phyloP scores from a whole-genome alignment of 2,888 invertebrate species.

The Liposcelis brunnea region DNA sequence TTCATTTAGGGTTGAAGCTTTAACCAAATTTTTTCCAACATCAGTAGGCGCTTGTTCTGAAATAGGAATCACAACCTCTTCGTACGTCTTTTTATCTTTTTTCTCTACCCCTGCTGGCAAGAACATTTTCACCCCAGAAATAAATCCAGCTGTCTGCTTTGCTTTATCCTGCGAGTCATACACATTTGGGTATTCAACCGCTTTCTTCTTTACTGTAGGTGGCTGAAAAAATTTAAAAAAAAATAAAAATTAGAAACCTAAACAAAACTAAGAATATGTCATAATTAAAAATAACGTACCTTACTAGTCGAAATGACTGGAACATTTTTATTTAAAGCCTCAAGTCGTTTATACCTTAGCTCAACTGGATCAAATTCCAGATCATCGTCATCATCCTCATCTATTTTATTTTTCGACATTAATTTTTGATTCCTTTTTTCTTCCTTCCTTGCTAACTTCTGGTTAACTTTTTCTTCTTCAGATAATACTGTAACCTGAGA shows the following conservation, averaged over 20 bases:
- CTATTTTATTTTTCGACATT: constrained; percentile 27
- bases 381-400: constrained; percentile 32
- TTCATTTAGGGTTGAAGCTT: constrained; percentile 45
- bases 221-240: constrained; percentile 22
- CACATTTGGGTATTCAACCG: constrained; percentile 62
- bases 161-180: constrained; percentile 56
- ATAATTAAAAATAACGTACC: constrained; percentile 1
- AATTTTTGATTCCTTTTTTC: constrained; percentile 53
- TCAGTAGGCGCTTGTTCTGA: constrained; percentile 36
- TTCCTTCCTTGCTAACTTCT: constrained; percentile 63
- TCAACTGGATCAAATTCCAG: constrained; percentile 32
- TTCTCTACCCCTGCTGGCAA: constrained; percentile 65
- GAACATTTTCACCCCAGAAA: constrained; percentile 58
- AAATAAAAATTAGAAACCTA: constrained; percentile 10
- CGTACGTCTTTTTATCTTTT: constrained; percentile 54
- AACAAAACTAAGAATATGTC: not conserved
- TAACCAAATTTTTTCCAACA: constrained; percentile 45
- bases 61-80: constrained; percentile 73
- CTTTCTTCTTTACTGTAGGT: constrained; percentile 23
- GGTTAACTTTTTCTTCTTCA: constrained; percentile 58
- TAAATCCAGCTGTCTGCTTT: constrained; percentile 36
- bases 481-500: constrained; percentile 73
- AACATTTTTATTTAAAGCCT: constrained; percentile 8
- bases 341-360: constrained; percentile 27
- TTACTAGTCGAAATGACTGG: not conserved